A percentile compares a stretch with the other conserved stretches of the same genome.
phyloP scores from a whole-genome alignment of 2,113 vertebrate species.

The Cynopterus brachyotis region DNA sequence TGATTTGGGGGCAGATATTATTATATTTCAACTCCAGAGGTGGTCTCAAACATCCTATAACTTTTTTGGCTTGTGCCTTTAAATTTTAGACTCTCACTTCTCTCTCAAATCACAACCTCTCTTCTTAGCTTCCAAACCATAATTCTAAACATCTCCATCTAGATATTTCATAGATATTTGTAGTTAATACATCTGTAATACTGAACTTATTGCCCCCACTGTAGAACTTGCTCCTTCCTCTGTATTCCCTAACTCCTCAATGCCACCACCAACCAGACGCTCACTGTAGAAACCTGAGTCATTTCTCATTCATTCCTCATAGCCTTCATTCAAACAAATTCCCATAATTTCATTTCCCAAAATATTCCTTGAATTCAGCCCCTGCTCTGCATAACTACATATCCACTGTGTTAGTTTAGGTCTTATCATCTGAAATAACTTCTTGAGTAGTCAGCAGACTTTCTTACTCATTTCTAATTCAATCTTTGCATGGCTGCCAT shows the following conservation, averaged over 20 bases:
- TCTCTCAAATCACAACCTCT: not conserved
- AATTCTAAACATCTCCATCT: not conserved
- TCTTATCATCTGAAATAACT: not conserved
- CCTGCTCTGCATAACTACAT: not conserved
- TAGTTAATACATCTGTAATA: not conserved
- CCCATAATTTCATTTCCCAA: not conserved
- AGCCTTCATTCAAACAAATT: conserved; percentile 3
- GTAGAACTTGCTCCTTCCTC: not conserved
- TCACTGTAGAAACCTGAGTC: not conserved
- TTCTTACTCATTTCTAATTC: not conserved
- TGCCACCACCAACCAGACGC: not conserved
- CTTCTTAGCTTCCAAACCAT: not conserved
- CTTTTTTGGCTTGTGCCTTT: not conserved
- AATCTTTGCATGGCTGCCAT: not conserved
- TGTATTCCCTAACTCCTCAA: not conserved
- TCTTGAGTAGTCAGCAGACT: not conserved
- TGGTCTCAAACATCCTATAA: not conserved
- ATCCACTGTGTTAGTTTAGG: not conserved
- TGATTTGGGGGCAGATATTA: not conserved
- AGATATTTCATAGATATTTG: not conserved
- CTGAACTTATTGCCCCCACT: not conserved
- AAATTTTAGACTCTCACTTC: not conserved
- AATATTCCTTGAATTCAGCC: not conserved
- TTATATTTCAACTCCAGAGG: not conserved
- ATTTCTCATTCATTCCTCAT: not conserved